Evolutionary conservation across 2,797 vertebrate genomes (phyloP).

Genomic region (Cephalopachus bancanus): DNA sequence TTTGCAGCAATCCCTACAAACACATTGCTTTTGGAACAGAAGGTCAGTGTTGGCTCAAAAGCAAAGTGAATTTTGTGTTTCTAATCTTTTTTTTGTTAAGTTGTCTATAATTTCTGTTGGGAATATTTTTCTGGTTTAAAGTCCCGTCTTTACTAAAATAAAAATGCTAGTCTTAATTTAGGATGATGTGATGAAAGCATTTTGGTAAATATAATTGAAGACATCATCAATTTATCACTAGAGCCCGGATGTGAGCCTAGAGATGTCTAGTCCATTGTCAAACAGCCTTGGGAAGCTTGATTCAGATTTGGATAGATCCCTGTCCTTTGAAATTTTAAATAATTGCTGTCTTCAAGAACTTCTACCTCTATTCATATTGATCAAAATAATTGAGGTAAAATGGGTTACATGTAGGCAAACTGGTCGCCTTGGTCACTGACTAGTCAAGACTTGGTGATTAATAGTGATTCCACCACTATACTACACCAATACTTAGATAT

Average conservation of each 20-base stretch:
- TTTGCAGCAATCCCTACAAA: slow-evolving; percentile 99
- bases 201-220: slow-evolving; percentile 10
- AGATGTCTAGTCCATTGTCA: not conserved
- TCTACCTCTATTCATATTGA: not conserved
- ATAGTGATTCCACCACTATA: not conserved
- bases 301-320: not conserved
- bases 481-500: not conserved
- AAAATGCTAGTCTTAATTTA: slow-evolving; percentile 25
- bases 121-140: slow-evolving; percentile 32
- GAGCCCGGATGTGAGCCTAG: not conserved
- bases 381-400: not conserved
- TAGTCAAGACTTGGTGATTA: not conserved
- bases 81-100: slow-evolving; percentile 12
- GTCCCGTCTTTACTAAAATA: slow-evolving; percentile 48
- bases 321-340: not conserved
- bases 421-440: not conserved
- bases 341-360: not conserved
- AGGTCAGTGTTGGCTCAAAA: slow-evolving; percentile 92
- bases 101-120: slow-evolving; percentile 64
- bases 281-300: not conserved
- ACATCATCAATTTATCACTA: not conserved
- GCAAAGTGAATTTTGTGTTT: slow-evolving; percentile 53
- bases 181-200: slow-evolving; percentile 43
- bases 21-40: slow-evolving; percentile 97
- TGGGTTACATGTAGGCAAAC: not conserved